Percentiles rank a stretch among this genome's conserved stretches.
These are phyloP conservation scores for Chromobotia macracanthus DNA, from an alignment of 2,797 vertebrate species.

Conservation along the genomic window DNA sequence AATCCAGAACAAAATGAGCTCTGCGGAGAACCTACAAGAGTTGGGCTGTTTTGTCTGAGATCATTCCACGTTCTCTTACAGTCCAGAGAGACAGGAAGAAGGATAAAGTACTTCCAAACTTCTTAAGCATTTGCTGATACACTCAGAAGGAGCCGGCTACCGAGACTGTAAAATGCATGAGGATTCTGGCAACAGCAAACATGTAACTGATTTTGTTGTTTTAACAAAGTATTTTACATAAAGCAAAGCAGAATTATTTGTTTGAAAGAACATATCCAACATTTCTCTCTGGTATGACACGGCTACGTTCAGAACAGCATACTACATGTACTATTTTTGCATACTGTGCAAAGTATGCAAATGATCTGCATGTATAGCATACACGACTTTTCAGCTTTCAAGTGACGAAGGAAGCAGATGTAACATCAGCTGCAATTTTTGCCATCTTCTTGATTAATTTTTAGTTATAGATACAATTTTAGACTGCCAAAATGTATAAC, in stretches of 20 bases:
- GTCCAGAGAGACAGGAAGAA: slow-evolving; percentile 23
- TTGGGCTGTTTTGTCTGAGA: slow-evolving; percentile 53
- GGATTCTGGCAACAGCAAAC: background rate
- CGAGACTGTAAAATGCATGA: background rate
- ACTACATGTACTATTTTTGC: background rate
- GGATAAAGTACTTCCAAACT: background rate
- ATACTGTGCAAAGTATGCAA: background rate
- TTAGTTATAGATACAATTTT: too few relatives aligned
- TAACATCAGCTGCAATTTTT: too few relatives aligned
- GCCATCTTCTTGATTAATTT: too few relatives aligned
- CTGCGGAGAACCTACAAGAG: slow-evolving; percentile 52
- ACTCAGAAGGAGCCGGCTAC: background rate
- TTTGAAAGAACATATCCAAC: background rate
- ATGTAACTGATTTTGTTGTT: background rate
- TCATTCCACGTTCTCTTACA: slow-evolving; percentile 41
- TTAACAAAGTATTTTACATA: background rate
- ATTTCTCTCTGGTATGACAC: background rate
- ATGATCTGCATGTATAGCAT: background rate
- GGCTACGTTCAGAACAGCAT: background rate
- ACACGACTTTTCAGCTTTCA: background rate
- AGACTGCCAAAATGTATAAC: too few relatives aligned
- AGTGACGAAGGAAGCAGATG: too few relatives aligned
- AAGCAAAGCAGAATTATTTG: slow-evolving; percentile 12
- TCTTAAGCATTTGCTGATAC: slow-evolving; percentile 7
- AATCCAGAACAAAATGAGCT: slow-evolving; percentile 56